Evolutionary conservation across 2,797 vertebrate species (phyloP).

Genomic region (Emys orbicularis): DNA sequence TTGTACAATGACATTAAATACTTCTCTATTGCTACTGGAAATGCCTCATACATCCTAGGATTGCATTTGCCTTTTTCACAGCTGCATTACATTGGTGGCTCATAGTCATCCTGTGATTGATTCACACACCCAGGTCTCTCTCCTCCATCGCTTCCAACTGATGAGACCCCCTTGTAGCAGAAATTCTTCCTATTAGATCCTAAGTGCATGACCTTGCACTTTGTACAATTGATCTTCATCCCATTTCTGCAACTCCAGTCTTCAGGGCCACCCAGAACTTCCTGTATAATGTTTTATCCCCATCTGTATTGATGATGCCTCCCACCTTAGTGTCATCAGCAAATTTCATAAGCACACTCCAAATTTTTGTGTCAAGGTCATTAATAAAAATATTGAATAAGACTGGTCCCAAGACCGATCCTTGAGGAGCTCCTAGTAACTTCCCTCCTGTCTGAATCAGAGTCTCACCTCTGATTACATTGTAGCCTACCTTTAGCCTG

Average conservation of each 20-base stretch:
- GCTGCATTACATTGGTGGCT: neutral
- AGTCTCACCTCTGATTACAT: neutral
- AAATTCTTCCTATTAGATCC: neutral
- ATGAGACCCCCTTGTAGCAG: neutral
- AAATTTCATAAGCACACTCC: neutral
- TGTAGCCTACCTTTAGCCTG: neutral
- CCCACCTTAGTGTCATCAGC: neutral
- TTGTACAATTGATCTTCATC: neutral
- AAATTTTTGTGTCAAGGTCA: neutral
- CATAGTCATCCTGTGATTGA: neutral
- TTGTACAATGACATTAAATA: neutral
- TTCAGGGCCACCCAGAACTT: neutral
- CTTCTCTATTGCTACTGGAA: neutral
- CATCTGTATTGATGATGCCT: neutral
- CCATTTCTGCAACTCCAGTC: neutral
- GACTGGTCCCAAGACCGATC: neutral
- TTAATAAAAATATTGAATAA: neutral
- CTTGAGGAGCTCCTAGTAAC: neutral
- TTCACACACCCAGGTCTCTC: neutral
- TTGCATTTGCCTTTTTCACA: neutral
- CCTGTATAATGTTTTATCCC: neutral
- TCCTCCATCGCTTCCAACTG: neutral
- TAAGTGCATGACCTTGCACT: neutral
- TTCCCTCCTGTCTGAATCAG: neutral
- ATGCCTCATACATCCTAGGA: neutral